These are phyloP conservation scores for Hemicordylus capensis DNA, from an alignment of 2,113 vertebrate genomes.

Conservation along the genomic window DNA sequence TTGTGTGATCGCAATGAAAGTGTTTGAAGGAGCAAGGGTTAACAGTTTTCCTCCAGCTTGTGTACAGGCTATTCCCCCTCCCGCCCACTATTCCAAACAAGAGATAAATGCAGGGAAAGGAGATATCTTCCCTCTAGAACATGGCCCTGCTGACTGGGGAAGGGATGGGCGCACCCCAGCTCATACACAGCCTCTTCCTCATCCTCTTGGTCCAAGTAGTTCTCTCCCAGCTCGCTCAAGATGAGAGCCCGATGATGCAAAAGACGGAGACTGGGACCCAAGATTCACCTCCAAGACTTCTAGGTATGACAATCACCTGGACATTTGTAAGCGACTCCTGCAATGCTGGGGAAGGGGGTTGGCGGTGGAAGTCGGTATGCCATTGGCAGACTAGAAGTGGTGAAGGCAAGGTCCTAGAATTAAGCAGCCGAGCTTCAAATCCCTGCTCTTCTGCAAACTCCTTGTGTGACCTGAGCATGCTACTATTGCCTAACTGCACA, in stretches of 20 bases:
- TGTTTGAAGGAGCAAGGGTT: slow-evolving; percentile 27
- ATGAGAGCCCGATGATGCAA: neutral
- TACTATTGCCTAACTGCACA: too few relatives aligned
- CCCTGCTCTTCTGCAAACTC: neutral
- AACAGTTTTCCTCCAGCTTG: slow-evolving; percentile 14
- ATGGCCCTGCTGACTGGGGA: neutral
- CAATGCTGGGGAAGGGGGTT: neutral
- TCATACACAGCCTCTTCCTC: slow-evolving; percentile 22
- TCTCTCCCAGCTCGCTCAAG: neutral
- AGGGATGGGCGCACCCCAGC: slow-evolving; percentile 27
- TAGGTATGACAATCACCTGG: slow-evolving; percentile 13
- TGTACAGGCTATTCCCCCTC: neutral
- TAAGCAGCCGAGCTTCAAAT: neutral
- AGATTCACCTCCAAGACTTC: neutral
- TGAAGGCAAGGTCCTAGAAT: neutral
- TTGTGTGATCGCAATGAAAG: neutral
- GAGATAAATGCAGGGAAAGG: slow-evolving; percentile 48
- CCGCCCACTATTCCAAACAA: slow-evolving; percentile 13
- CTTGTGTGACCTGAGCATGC: too few relatives aligned
- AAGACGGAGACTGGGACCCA: neutral
- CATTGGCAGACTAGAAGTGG: neutral
- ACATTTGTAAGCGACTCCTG: neutral
- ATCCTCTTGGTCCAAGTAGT: slow-evolving; percentile 18
- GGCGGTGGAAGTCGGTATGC: neutral
- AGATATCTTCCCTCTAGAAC: slow-evolving; percentile 14